Evolutionary conservation across 2,888 invertebrate genomes (phyloP).

Genomic region (Lasioglossum leucozonium): DNA sequence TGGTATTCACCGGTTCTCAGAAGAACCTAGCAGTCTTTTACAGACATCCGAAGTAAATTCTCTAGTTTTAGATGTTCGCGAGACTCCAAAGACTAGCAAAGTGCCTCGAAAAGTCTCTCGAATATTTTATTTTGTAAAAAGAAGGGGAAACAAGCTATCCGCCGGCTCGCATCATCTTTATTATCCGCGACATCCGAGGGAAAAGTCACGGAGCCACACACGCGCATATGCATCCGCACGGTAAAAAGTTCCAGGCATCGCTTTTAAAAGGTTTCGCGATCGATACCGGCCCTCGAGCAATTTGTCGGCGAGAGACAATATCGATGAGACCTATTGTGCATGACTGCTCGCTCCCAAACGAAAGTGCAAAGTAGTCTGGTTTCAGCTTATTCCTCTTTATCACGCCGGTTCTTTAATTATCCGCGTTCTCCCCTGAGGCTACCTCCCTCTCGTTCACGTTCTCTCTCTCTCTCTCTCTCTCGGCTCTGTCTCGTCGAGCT

Average conservation of each 20-base stretch:
- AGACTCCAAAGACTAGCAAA: neutral
- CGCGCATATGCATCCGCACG: neutral
- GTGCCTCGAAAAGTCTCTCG: neutral
- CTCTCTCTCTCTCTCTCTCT: neutral
- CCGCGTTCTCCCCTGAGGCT: neutral
- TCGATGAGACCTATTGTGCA: slow-evolving; percentile 58
- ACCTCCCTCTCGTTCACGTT: neutral
- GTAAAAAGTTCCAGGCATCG: slow-evolving; percentile 1
- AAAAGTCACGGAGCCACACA: neutral
- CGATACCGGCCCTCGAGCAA: slow-evolving; percentile 57
- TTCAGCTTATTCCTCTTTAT: slow-evolving; percentile 55
- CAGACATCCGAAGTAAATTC: neutral
- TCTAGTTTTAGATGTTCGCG: neutral
- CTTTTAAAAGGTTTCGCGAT: slow-evolving; percentile 48
- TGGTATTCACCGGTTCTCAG: neutral
- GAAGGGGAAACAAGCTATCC: neutral
- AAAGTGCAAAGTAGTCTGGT: slow-evolving; percentile 57
- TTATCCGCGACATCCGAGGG: neutral
- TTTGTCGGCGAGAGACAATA: slow-evolving; percentile 57
- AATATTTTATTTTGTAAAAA: neutral
- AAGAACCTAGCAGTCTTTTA: neutral
- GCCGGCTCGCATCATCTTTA: neutral
- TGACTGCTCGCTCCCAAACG: slow-evolving; percentile 34
- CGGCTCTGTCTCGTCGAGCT: slow-evolving; percentile 17
- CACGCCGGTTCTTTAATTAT: slow-evolving; percentile 46